phyloP scores from a whole-genome alignment of 2,888 invertebrate genomes.

The Graphium colonna region DNA sequence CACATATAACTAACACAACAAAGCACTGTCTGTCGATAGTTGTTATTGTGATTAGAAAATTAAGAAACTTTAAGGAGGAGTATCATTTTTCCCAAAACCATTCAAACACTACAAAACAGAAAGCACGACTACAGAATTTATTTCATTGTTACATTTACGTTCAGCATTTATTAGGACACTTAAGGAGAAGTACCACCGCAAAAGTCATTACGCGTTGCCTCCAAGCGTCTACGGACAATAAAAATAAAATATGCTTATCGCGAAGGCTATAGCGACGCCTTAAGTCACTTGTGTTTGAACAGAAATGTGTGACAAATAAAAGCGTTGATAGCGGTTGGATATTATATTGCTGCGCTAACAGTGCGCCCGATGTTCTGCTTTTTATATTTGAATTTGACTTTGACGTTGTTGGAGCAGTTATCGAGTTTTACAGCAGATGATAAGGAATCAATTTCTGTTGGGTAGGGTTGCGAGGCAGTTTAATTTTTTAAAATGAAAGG shows the following conservation, averaged over 20 bases:
- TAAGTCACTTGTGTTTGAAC: conserved; percentile 41
- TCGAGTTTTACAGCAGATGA: neutral
- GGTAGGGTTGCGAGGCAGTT: too few species aligned
- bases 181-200: conserved; percentile 41
- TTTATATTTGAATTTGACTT: conserved; percentile 32
- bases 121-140: conserved; percentile 22
- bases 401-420: neutral
- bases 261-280: conserved; percentile 42
- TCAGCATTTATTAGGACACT: conserved; percentile 43
- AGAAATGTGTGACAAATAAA: conserved; percentile 48
- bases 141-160: conserved; percentile 29
- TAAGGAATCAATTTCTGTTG: too few species aligned
- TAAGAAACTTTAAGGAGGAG: too few species aligned
- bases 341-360: conserved; percentile 17
- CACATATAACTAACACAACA: too few species aligned
- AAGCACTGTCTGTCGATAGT: too few species aligned
- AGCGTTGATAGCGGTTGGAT: conserved; percentile 31
- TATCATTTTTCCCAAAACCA: neutral
- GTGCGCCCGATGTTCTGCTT: conserved; percentile 17
- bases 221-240: conserved; percentile 44
- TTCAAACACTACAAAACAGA: conserved; percentile 14
- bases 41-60: too few species aligned
- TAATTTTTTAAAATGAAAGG: too few species aligned
- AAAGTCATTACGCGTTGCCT: conserved; percentile 47
- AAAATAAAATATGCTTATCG: conserved; percentile 58